Evolutionary conservation across 2,888 invertebrate species (phyloP).

Genomic region (Zygothrica quintamaculata): DNA sequence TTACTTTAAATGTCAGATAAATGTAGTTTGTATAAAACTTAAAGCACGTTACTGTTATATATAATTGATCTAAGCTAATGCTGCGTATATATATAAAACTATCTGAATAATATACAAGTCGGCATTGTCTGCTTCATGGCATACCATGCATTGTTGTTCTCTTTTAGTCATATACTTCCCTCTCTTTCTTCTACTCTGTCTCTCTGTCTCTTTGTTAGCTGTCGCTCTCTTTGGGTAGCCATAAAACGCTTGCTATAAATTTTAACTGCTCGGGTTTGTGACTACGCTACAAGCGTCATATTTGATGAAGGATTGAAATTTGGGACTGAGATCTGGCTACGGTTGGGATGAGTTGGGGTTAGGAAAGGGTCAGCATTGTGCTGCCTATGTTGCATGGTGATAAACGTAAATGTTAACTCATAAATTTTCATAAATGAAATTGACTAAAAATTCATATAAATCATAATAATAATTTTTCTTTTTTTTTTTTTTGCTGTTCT

Average conservation of each 20-base stretch:
- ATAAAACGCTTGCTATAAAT: constrained; percentile 46
- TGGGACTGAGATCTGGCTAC: not conserved
- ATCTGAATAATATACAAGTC: too few species aligned
- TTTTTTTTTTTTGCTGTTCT: too few species aligned
- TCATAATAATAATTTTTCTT: too few species aligned
- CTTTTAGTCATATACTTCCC: not conserved
- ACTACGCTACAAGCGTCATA: constrained; percentile 26
- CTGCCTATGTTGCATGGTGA: constrained; percentile 3
- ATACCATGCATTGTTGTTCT: not conserved
- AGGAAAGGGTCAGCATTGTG: not conserved
- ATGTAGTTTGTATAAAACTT: too few species aligned
- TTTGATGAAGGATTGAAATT: not conserved
- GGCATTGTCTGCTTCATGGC: too few species aligned
- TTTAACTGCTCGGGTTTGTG: constrained; percentile 22
- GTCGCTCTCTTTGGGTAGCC: constrained; percentile 2
- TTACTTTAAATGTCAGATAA: too few species aligned
- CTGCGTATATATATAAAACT: too few species aligned
- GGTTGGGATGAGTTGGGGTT: not conserved
- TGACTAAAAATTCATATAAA: constrained; percentile 34
- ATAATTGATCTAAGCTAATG: too few species aligned
- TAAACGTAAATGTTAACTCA: constrained; percentile 1
- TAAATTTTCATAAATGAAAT: constrained; percentile 14
- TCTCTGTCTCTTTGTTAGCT: not conserved
- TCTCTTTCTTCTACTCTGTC: not conserved
- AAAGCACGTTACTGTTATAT: too few species aligned